Conservation (phyloP, 2,113 vertebrate species). For the Bagarius yarrelli region DNA sequence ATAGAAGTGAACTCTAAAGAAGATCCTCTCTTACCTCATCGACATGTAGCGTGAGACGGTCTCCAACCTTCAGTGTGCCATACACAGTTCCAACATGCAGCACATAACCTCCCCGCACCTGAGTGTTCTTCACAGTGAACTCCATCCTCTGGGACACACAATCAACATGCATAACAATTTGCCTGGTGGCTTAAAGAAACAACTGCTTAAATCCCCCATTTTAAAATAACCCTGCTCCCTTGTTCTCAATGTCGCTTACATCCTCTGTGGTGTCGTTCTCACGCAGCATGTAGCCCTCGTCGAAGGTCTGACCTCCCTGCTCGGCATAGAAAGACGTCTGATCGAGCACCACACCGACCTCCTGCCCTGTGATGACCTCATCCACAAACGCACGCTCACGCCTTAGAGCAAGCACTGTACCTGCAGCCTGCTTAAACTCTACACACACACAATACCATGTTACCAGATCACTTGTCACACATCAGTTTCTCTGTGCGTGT, state of each 20-base stretch:
- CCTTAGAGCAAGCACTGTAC: slow-evolving; percentile 85
- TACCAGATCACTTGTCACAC: not conserved
- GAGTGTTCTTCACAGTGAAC: slow-evolving; percentile 93
- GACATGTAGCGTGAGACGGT: slow-evolving; percentile 79
- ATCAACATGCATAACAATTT: slow-evolving; percentile 7
- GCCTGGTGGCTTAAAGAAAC: not conserved
- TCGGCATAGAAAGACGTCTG: slow-evolving; percentile 93
- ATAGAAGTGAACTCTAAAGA: not conserved
- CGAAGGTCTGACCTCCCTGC: slow-evolving; percentile 94
- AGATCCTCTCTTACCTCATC: slow-evolving; percentile 81
- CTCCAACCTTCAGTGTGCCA: slow-evolving; percentile 84
- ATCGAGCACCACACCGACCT: slow-evolving; percentile 92
- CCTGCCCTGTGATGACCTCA: slow-evolving; percentile 85
- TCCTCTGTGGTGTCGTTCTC: slow-evolving; percentile 83
- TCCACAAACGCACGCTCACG: slow-evolving; percentile 87
- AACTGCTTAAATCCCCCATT: too few species aligned
- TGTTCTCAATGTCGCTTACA: slow-evolving; percentile 67
- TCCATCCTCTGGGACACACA: slow-evolving; percentile 79
- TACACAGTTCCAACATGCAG: slow-evolving; percentile 90
- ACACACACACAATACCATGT: not conserved
- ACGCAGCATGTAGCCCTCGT: slow-evolving; percentile 90
- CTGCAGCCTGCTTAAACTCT: slow-evolving; percentile 79
- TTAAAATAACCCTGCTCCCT: not conserved
- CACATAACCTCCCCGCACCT: slow-evolving; percentile 91
- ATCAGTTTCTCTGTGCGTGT: not conserved